These are phyloP conservation scores for Apotomis betuletana DNA, from an alignment of 2,888 invertebrate genomes.

Conservation along the genomic window DNA sequence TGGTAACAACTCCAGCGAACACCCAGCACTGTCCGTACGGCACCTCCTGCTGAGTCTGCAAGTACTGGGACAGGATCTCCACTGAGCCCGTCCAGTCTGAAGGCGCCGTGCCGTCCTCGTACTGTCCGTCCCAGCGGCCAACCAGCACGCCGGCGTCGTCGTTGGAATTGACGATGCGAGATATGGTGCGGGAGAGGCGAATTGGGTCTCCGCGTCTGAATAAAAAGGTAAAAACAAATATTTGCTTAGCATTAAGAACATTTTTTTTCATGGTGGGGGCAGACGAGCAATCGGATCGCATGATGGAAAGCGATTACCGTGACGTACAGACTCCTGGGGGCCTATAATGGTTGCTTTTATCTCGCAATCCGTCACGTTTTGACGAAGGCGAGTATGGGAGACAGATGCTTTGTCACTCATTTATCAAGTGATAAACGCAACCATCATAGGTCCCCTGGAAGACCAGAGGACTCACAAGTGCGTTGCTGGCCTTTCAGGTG, in stretches of 20 bases:
- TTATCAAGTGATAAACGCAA: too few species aligned
- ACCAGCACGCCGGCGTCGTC: constrained; percentile 88
- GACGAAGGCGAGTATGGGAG: too few species aligned
- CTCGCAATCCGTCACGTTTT: too few species aligned
- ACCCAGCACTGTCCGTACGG: constrained; percentile 95
- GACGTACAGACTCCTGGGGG: too few species aligned
- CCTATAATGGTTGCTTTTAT: too few species aligned
- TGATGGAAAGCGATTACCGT: too few species aligned
- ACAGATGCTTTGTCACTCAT: too few species aligned
- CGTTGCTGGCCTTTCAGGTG: too few species aligned
- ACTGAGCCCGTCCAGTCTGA: constrained; percentile 92
- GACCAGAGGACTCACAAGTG: too few species aligned
- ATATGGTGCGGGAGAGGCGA: constrained; percentile 86
- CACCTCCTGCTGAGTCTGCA: constrained; percentile 86
- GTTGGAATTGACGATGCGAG: constrained; percentile 89
- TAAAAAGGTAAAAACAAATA: neutral
- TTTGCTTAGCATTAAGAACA: neutral
- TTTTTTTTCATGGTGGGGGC: too few species aligned
- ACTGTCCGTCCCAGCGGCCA: constrained; percentile 90
- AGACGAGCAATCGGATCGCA: too few species aligned
- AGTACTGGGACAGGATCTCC: constrained; percentile 88
- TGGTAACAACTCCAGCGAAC: constrained; percentile 91
- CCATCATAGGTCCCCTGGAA: too few species aligned
- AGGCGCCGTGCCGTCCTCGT: constrained; percentile 89
- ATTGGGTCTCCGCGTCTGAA: constrained; percentile 87